phyloP scores from a whole-genome alignment of 2,797 vertebrate genomes.

The Sebastes umbrosus region DNA sequence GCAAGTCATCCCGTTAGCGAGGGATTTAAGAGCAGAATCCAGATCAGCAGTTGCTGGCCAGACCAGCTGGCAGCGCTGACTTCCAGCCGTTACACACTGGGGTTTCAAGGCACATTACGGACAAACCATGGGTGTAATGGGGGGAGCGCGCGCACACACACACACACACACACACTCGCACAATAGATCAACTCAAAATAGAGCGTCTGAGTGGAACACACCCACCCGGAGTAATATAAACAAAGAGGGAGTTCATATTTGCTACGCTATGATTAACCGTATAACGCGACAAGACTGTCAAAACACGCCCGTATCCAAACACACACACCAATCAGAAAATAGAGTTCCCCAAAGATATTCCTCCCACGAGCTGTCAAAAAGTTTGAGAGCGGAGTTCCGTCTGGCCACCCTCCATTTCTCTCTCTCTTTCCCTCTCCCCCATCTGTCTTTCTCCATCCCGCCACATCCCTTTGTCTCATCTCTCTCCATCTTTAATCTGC shows the following conservation, averaged over 20 bases:
- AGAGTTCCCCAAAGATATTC: slow-evolving; percentile 50
- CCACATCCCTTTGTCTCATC: slow-evolving; percentile 19
- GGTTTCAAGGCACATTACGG: slow-evolving; percentile 53
- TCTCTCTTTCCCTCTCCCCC: slow-evolving; percentile 28
- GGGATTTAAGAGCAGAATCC: slow-evolving; percentile 62
- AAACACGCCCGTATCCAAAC: slow-evolving; percentile 29
- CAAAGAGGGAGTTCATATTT: slow-evolving; percentile 44
- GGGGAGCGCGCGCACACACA: slow-evolving; percentile 9
- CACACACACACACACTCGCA: not conserved
- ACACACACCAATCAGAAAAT: slow-evolving; percentile 33
- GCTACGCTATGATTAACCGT: slow-evolving; percentile 30
- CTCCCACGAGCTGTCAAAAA: slow-evolving; percentile 66
- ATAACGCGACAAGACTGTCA: slow-evolving; percentile 23
- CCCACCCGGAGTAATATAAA: slow-evolving; percentile 32
- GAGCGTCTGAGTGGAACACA: slow-evolving; percentile 13
- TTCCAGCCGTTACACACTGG: slow-evolving; percentile 48
- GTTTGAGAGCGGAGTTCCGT: slow-evolving; percentile 57
- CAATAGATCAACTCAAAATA: slow-evolving; percentile 44
- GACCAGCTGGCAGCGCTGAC: slow-evolving; percentile 56
- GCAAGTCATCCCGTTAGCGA: slow-evolving; percentile 23
- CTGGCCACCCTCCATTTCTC: slow-evolving; percentile 47
- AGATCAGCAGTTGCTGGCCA: slow-evolving; percentile 56
- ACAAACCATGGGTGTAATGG: slow-evolving; percentile 47
- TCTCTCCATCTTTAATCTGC: slow-evolving; percentile 10
- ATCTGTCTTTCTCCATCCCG: slow-evolving; percentile 49